Evolutionary conservation across 2,797 vertebrate species (phyloP), one percentile per base, ranked within the genome.

Genomic region (Melanotaenia trifasciata): DNA sequence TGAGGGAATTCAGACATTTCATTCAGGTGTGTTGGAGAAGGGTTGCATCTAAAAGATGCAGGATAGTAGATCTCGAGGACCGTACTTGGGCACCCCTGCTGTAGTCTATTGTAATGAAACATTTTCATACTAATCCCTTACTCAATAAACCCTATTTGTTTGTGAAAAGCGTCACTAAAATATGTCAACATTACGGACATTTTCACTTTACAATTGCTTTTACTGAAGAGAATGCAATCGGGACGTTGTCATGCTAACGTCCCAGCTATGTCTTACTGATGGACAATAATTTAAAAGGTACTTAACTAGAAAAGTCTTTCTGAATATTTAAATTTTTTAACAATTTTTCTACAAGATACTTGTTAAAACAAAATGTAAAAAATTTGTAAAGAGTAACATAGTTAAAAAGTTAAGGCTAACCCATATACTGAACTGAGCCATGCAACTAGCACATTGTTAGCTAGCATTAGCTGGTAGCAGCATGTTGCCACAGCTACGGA

Each of bases 371-470:
- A 30, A 16, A 56, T 28, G 26, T 30, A 5, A 54, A 14, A 30
- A 30, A 30, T 18, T 3, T 9, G 2, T 9, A 22, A 11, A 50
- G 9, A 50, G 9, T 50, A 8, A 1, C n/a, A 14, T 36, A 43
- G n/a, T 50, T 50, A 50, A 3, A 50, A 22, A 22, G 47, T 11
- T 50, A 3, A 22, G 9, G 45, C 47, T 22, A 2, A 50, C 3
- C 9, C 8, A 8, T 47, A 20, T n/a, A n/a, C 18, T n/a, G 45
- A 14, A 16, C 14, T 28, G 24, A n/a, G 10, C 26, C 16, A 22
- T 47, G 43, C 61, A 35, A 20, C 62, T 64, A 64, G 45, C 45
- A 18, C 26, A 8, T 11, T 51, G n/a, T 14, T 35, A 53, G 62
- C 28, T 30, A 30, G 30, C 43, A 6, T n/a, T 26, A 28, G 38